phyloP scores from a whole-genome alignment of 2,113 vertebrate species.

The Cyprinodon variegatus region DNA sequence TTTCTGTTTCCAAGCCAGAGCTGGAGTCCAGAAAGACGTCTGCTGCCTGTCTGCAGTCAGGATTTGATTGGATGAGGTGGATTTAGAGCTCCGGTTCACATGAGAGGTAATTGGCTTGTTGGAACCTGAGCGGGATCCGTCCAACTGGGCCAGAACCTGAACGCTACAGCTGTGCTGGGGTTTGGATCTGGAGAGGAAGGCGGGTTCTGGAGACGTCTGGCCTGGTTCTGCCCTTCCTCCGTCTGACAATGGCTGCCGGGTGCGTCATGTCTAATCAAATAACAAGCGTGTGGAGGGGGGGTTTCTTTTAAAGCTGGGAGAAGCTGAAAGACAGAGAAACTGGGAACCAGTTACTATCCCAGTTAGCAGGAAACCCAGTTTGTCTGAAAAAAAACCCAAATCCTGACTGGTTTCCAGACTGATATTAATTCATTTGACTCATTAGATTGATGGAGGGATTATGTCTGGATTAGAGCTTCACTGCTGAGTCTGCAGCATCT shows the following conservation, averaged over 20 bases:
- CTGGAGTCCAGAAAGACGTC: background rate
- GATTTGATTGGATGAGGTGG: conserved; percentile 54
- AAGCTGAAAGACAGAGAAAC: background rate
- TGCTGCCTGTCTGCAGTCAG: background rate
- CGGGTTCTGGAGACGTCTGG: background rate
- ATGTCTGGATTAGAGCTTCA: background rate
- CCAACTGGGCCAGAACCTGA: background rate
- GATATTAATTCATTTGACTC: background rate
- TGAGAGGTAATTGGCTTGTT: conserved; percentile 49
- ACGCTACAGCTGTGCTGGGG: background rate
- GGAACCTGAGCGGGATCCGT: background rate
- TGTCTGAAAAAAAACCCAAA: background rate
- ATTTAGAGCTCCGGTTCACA: conserved; percentile 43
- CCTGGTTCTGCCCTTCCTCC: conserved; percentile 55
- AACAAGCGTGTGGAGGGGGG: conserved; percentile 47
- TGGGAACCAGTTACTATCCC: background rate
- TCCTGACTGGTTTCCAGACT: conserved; percentile 1
- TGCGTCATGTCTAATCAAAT: conserved; percentile 65
- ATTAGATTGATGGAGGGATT: background rate
- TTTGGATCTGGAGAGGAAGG: background rate
- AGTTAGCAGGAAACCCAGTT: background rate
- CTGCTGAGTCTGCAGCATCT: no score
- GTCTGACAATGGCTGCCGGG: conserved; percentile 65
- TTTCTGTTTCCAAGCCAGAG: background rate
- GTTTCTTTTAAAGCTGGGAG: conserved; percentile 34